Evolutionary conservation across 1,140 invertebrate genomes (phyloP), one percentile per base, ranked within the genome.

Genomic region (Dryas iulia): DNA sequence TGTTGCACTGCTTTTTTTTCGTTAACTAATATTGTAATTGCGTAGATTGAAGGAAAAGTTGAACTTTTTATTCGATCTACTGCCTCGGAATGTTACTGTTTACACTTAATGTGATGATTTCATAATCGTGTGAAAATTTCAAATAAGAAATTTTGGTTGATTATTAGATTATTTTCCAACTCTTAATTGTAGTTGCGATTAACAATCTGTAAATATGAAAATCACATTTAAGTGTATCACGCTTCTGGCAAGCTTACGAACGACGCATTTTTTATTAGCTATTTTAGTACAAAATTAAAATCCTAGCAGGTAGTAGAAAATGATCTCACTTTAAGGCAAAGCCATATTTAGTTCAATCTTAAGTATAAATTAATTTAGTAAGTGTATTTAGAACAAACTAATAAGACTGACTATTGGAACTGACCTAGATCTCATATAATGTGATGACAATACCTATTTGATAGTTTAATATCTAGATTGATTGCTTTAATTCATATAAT

Each of bases 391-490:
- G 66, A 35, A 31, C 21, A 26, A 59, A 14, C 28, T 33, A 25
- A 18, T 84, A 84, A 82, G 79, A 81, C 79, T 83, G 82, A 83
- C 69, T 59, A 54, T 67, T 75, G 73, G 2, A 47, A 47, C 39
- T 47, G 39, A 47, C 39, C 14, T 39, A 28, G 18, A 47, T 47
- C 39, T 47, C 33, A 35, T 14, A 47, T 2, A 47, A 35, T 56
- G 23, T 54, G 52, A 61, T 56, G 59, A 56, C 24, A 12, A 30
- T 18, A 21, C n/a, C 14, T 21, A 39, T 39, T 39, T 3, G 14
- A 39, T 14, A 39, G 6, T 7, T 39, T 14, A 39, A 39, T 39
- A 0, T n/a, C n/a, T 39, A 8, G 35, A 39, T n/a, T 39, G 35
- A 39, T 39, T 47, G 21, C 8, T 47, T 47, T 47, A 8, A 10